phyloP scores from a whole-genome alignment of 1,140 invertebrate species.

The Manduca sexta region DNA sequence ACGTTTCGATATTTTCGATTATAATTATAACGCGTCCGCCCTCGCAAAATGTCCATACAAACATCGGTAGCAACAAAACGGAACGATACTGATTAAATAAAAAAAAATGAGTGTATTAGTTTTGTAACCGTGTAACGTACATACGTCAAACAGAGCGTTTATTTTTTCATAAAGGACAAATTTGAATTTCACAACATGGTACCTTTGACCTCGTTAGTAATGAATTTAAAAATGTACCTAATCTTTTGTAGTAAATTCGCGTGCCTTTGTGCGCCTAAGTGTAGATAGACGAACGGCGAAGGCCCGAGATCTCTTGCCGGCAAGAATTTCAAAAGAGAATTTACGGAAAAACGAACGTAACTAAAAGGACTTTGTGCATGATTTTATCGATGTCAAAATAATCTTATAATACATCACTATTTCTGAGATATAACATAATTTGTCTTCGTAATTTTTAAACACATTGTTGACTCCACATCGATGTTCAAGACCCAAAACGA shows the following conservation, averaged over 20 bases:
- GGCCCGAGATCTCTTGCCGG: background rate
- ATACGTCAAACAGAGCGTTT: constrained; percentile 45
- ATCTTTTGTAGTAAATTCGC: constrained; percentile 2
- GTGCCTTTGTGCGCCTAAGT: constrained; percentile 1
- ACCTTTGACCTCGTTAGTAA: too few relatives aligned
- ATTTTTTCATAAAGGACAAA: constrained; percentile 48
- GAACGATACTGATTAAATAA: constrained; percentile 5
- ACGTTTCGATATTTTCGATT: background rate
- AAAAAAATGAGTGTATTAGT: constrained; percentile 30
- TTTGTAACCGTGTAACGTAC: constrained; percentile 39
- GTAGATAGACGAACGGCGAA: background rate
- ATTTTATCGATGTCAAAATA: too few relatives aligned
- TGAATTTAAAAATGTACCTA: constrained; percentile 2
- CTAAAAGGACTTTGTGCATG: too few relatives aligned
- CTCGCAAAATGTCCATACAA: constrained; percentile 39
- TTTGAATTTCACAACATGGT: constrained; percentile 9
- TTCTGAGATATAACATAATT: too few relatives aligned
- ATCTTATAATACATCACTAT: too few relatives aligned
- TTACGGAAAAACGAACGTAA: too few relatives aligned
- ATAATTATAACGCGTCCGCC: background rate
- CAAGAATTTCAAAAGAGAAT: too few relatives aligned
- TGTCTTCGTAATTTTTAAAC: too few relatives aligned
- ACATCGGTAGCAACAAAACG: constrained; percentile 24
- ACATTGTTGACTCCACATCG: too few relatives aligned
- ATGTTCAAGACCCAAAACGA: too few relatives aligned